phyloP scores from a whole-genome alignment of 2,113 vertebrate species.

The Ailurus styani region DNA sequence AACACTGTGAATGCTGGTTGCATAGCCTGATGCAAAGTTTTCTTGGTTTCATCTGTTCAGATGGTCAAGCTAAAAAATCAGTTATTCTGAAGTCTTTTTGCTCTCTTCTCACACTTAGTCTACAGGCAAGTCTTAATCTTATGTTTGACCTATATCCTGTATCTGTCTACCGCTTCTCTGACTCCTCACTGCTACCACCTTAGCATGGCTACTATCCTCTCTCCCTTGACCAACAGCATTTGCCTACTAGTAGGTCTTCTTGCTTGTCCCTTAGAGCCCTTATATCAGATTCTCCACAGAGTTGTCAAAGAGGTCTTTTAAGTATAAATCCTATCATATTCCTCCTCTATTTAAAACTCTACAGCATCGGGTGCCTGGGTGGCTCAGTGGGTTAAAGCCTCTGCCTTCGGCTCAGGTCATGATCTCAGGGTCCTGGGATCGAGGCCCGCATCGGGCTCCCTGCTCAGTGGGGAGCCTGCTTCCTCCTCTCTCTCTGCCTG shows the following conservation, averaged over 20 bases:
- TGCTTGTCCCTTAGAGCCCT: not conserved
- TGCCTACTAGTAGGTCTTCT: too few species aligned
- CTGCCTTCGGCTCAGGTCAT: too few species aligned
- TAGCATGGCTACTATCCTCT: rapidly evolving
- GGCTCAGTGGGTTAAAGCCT: too few species aligned
- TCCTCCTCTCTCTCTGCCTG: too few species aligned
- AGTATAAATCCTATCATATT: not conserved
- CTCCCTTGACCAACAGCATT: too few species aligned
- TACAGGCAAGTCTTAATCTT: not conserved
- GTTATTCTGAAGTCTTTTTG: not conserved
- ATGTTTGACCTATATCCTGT: rapidly evolving
- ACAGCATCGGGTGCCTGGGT: too few species aligned
- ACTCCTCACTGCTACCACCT: not conserved
- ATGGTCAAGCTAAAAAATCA: not conserved
- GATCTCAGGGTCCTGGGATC: too few species aligned
- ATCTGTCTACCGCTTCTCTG: not conserved
- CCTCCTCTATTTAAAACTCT: not conserved
- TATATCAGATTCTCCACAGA: not conserved
- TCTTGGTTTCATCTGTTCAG: not conserved
- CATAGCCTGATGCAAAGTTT: not conserved
- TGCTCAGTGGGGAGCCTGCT: too few species aligned
- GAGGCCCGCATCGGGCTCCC: too few species aligned
- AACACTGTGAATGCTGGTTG: rapidly evolving
- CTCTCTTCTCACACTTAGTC: not conserved
- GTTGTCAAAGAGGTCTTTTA: not conserved